phyloP scores from a whole-genome alignment of 1,140 invertebrate species.

The Nasonia giraulti region DNA sequence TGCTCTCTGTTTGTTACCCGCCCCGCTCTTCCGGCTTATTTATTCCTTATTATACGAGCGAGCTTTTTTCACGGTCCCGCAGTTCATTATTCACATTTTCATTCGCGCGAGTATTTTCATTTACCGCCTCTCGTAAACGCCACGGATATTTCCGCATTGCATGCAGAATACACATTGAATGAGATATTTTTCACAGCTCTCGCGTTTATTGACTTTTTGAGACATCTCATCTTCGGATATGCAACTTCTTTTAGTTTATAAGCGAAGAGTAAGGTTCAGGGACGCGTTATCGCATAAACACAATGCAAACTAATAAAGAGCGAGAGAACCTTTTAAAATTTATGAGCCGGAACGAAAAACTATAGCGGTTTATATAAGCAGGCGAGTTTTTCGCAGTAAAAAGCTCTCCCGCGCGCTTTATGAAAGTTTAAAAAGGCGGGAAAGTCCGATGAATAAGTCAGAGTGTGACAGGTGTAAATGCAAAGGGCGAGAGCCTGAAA shows the following conservation, averaged over 20 bases:
- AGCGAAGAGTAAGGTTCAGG: too few species aligned
- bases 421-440: neutral
- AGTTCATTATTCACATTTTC: conserved; percentile 38
- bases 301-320: neutral
- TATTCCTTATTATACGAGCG: conserved; percentile 4
- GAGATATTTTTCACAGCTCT: neutral
- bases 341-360: neutral
- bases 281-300: too few species aligned
- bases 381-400: neutral
- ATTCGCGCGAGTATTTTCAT: neutral
- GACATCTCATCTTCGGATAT: too few species aligned
- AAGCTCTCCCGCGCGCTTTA: neutral
- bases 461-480: neutral
- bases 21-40: conserved; percentile 27
- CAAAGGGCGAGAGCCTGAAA: neutral
- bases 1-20: neutral
- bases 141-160: conserved; percentile 12
- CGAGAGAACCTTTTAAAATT: neutral
- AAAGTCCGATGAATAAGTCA: neutral
- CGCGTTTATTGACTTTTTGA: too few species aligned
- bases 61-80: conserved; percentile 33
- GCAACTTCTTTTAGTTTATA: neutral
- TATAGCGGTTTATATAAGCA: neutral
- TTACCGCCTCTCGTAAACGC: conserved; percentile 15
- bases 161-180: neutral